Percentiles rank a stretch among this genome's conserved stretches.
Conservation (phyloP, 2,113 vertebrate species). For the Apistogramma diplotaenia region DNA sequence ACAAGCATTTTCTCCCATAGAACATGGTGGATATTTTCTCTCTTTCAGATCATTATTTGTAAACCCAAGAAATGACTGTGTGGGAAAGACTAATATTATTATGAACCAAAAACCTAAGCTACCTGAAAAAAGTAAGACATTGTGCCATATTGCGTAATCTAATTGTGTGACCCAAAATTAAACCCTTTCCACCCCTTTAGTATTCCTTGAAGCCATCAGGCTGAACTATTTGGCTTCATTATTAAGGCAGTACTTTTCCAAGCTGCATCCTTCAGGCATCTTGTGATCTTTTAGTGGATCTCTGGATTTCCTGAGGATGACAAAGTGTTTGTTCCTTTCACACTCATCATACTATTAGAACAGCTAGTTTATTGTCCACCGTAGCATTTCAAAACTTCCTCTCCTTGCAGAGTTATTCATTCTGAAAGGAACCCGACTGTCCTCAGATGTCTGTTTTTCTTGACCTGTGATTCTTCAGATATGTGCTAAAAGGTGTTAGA, state of each 20-base stretch:
- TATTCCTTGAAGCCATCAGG: neutral
- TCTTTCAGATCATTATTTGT: neutral
- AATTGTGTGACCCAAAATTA: neutral
- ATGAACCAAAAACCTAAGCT: neutral
- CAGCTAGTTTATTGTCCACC: neutral
- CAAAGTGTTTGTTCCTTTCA: constrained; percentile 51
- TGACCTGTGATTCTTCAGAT: neutral
- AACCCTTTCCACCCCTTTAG: accelerated
- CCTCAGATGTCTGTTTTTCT: neutral
- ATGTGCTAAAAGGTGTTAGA: neutral
- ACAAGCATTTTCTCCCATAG: no score
- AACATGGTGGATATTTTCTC: neutral
- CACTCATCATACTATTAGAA: neutral
- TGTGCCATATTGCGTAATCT: no score
- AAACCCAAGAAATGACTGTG: neutral
- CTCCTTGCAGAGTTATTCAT: neutral
- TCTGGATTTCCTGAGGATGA: constrained; percentile 1
- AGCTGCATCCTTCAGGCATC: constrained; percentile 31
- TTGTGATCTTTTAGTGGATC: constrained; percentile 56
- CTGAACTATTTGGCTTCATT: neutral
- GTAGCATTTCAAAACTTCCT: neutral
- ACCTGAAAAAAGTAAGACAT: neutral
- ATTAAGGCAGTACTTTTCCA: neutral
- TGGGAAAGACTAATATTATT: neutral
- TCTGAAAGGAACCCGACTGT: neutral